Base-by-base conservation (phyloP, 2,797 vertebrate genomes). In the Sebastes minor region DNA sequence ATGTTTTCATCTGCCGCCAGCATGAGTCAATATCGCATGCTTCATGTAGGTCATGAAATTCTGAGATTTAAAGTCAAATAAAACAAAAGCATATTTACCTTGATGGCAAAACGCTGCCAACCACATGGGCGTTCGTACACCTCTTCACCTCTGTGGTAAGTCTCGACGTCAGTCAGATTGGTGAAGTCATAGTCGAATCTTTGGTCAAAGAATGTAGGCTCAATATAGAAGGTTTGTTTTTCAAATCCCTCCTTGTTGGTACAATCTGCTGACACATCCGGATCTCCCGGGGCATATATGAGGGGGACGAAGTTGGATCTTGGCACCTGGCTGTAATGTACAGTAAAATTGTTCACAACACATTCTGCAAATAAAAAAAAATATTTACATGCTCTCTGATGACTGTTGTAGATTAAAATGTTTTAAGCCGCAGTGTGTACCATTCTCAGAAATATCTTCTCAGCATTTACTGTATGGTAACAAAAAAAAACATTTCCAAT, bases 21-120 rank as follows among this genome's bases (percentile, higher is more conserved):
- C 10, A 12, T 42, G 38, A 42, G 38, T 42, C 12, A 12, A 6
- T 6, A 14, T 46, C 1, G 42, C 42, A 46, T 16, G 42, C n/a
- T 55, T 55, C 33, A 11, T 33, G 32, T 33, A 10, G 32, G 32
- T 33, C 32, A 35, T 11, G 4, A 38, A 38, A 38, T 38, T 38
- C 35, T 38, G 35, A 38, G 12, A 38, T 38, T 42, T 25, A 20
- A 46, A 30, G 23, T 25, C 5, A 32, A 14, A 62, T 4, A 22
- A 30, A 13, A 30, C 2, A 22, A 55, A 55, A 55, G 7, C 46
- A 56, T 27, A 74, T 28, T 42, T 23, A 74, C 72, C 72, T 16
- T 74, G 12, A 74, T 3, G 23, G 18, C 72, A 57, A 65, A 74
- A 8, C 62, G 72, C 18, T 28, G 20, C 61, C 62, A 65, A n/a